phyloP scores from a whole-genome alignment of 1,140 invertebrate genomes.

The Callitettix versicolor region DNA sequence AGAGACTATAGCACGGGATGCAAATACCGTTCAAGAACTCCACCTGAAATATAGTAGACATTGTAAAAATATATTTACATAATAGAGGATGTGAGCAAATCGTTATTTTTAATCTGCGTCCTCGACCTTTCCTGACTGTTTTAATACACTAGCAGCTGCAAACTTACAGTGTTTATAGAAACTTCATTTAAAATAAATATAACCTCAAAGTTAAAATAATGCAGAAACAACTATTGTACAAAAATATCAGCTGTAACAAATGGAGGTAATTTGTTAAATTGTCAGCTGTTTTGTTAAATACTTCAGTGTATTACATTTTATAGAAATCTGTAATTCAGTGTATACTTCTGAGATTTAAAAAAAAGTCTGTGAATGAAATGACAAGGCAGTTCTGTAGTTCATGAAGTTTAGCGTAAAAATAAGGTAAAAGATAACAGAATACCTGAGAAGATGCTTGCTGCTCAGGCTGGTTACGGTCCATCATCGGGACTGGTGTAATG shows the following conservation, averaged over 20 bases:
- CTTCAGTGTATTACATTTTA: too few relatives aligned
- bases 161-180: not conserved
- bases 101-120: not conserved
- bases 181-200: not conserved
- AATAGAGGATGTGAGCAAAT: not conserved
- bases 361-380: too few relatives aligned
- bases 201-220: not conserved
- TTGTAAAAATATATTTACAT: not conserved
- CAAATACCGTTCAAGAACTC: conserved; percentile 71
- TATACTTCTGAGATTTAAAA: too few relatives aligned
- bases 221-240: too few relatives aligned
- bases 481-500: conserved; percentile 64
- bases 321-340: too few relatives aligned
- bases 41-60: conserved; percentile 39
- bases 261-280: too few relatives aligned
- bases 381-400: too few relatives aligned
- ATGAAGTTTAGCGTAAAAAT: too few relatives aligned
- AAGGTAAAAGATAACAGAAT: conserved; percentile 7
- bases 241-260: too few relatives aligned
- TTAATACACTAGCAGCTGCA: not conserved
- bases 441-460: conserved; percentile 66
- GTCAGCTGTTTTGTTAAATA: too few relatives aligned
- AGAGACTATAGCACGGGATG: conserved; percentile 64
- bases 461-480: conserved; percentile 62
- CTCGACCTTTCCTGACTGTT: not conserved